These are phyloP conservation scores for Malthinus seriepunctatus DNA, from an alignment of 2,888 invertebrate genomes.

Conservation along the genomic window DNA sequence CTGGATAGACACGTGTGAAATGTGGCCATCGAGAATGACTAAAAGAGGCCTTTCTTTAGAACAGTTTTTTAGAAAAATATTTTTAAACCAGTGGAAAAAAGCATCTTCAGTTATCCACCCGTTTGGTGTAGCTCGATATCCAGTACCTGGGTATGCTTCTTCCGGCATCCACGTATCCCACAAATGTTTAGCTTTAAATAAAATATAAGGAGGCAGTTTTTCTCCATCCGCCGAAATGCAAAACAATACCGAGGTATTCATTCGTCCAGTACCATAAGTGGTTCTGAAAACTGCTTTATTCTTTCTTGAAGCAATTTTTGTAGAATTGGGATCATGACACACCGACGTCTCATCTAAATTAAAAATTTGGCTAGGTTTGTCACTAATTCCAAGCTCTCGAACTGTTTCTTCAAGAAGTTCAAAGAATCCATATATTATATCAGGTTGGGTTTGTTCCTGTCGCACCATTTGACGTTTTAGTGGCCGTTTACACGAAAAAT, in stretches of 20 bases:
- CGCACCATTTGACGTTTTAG: constrained; percentile 1
- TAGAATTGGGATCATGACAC: too few relatives aligned
- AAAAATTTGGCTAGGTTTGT: too few relatives aligned
- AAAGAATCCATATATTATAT: constrained; percentile 11
- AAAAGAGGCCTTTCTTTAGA: constrained; percentile 16
- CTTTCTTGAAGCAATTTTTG: too few relatives aligned
- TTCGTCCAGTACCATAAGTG: too few relatives aligned
- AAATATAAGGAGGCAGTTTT: too few relatives aligned
- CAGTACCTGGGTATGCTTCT: constrained; percentile 21
- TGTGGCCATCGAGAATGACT: constrained; percentile 29
- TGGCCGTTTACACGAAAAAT: constrained; percentile 1
- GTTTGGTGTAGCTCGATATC: constrained; percentile 40
- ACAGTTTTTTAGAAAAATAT: constrained; percentile 16
- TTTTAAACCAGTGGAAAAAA: constrained; percentile 32
- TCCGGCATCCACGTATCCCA: constrained; percentile 9
- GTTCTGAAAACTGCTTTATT: too few relatives aligned
- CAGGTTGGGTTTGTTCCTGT: not conserved
- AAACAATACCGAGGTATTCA: too few relatives aligned
- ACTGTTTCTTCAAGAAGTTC: constrained; percentile 2
- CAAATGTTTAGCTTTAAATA: too few relatives aligned
- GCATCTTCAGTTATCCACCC: constrained; percentile 44
- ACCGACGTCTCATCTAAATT: too few relatives aligned
- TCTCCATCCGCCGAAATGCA: too few relatives aligned
- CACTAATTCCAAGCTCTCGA: too few relatives aligned
- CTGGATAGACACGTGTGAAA: constrained; percentile 6